phyloP scores from a whole-genome alignment of 35 echinoderm and acorn worm species.

The Ptychodera flava region DNA sequence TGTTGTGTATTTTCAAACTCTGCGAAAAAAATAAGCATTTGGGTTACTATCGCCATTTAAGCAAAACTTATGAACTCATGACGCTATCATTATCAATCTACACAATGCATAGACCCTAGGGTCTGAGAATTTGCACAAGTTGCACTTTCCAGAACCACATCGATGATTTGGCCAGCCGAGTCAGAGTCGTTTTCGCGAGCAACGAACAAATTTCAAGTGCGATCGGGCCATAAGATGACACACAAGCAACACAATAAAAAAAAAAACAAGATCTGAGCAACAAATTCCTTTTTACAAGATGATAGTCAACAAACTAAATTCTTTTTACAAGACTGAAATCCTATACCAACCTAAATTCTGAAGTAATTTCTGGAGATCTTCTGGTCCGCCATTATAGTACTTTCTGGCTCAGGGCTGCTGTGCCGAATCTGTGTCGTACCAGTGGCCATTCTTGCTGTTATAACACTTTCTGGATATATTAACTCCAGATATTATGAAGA shows the following conservation, averaged over 20 bases:
- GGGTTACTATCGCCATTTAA: no score
- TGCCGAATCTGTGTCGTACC: no score
- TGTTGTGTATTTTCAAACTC: not conserved
- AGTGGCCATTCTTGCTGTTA: no score
- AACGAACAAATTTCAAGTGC: no score
- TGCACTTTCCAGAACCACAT: not conserved
- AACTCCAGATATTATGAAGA: no score
- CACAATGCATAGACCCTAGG: not conserved
- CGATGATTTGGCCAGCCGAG: not conserved
- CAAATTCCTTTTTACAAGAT: not conserved
- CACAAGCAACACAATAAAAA: not conserved
- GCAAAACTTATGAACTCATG: no score
- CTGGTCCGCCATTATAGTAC: not conserved
- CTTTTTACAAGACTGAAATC: not conserved
- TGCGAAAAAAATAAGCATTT: not conserved
- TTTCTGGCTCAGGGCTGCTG: no score
- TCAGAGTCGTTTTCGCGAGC: not conserved
- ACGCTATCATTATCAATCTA: no score
- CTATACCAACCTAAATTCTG: not conserved
- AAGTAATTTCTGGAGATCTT: not conserved
- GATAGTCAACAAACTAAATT: not conserved
- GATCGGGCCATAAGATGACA: not conserved
- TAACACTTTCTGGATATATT: no score
- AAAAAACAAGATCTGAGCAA: not conserved
- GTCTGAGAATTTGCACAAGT: not conserved